Evolutionary conservation across 2,113 vertebrate genomes (phyloP), one percentile per base, ranked within the genome.

Genomic region (Sander vitreus): DNA sequence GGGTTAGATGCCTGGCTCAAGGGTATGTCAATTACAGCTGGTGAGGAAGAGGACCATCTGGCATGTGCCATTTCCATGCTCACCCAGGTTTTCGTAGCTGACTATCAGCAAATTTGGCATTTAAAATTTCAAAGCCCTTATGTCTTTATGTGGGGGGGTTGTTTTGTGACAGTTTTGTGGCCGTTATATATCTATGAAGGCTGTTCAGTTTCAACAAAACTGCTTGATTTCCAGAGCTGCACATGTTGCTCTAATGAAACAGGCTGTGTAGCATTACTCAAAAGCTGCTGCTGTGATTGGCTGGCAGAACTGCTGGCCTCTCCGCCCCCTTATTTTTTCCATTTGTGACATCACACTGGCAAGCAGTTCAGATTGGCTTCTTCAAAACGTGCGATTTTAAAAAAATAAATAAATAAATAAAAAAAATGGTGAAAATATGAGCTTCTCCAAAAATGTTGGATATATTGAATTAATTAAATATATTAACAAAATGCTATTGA

Each of bases 1-100:
- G 16, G 51, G 60, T 67, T 83, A 18, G 74, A 51, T 57, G 59
- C 53, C 18, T 50, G 57, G 67, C 73, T 86, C 55, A 70, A 77
- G 21, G 67, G 51, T 65, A 53, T 15, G 57, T 57, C 18, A n/a
- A 53, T 27, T 50, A 16, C 39, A 39, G 12, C 57, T 78, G 82
- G 19, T 18, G 14, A 65, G 9, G 2, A 43, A 19, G 0, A 51
- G 21, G 43, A 4, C 39, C 53, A 65, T 25, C n/a, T 14, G 39
- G 39, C 45, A 66, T 77, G 67, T 59, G 53, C 18, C 48, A 14
- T 59, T 51, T 64, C 16, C 15, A 68, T 10, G 14, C 47, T 73
- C 19, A 18, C 3, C 8, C 36, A 47, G 23, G 39, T 66, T 74
- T 74, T 66, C 30, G 15, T 27, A 10, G 45, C 74, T 53, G n/a